These are phyloP conservation scores for Phyllotreta cruciferae DNA, from an alignment of 2,888 invertebrate genomes.

Conservation along the genomic window DNA sequence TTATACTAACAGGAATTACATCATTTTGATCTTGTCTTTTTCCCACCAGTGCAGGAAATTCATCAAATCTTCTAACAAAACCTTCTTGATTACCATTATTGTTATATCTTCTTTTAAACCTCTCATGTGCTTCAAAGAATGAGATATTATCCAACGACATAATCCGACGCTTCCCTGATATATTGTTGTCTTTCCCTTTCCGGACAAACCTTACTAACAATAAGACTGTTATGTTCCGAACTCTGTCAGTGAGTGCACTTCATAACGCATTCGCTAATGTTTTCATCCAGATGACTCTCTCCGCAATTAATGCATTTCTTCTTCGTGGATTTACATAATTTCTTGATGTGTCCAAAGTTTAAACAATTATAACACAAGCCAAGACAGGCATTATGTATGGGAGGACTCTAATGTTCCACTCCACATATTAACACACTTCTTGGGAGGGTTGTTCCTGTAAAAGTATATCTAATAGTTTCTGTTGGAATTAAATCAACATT, in stretches of 20 bases:
- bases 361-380: conserved; percentile 14
- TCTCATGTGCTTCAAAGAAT: conserved; percentile 6
- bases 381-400: conserved; percentile 20
- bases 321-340: neutral
- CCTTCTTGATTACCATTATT: neutral
- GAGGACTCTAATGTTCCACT: conserved; percentile 12
- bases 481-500: conserved; percentile 13
- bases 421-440: conserved; percentile 1
- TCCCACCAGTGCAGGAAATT: neutral
- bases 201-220: conserved; percentile 3
- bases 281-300: neutral
- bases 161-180: conserved; percentile 4
- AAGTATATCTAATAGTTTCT: conserved; percentile 8
- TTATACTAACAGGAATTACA: neutral
- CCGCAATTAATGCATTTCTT: conserved; percentile 8
- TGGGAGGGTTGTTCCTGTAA: conserved; percentile 7
- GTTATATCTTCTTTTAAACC: neutral
- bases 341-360: conserved; percentile 13
- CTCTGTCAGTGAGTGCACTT: conserved; percentile 13
- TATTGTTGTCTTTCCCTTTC: conserved; percentile 8
- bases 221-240: neutral
- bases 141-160: conserved; percentile 15
- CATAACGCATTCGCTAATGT: neutral
- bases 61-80: neutral
- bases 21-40: neutral